Evolutionary conservation across 2,797 vertebrate species (phyloP).

Genomic region (Lepilemur septentrionalis): DNA sequence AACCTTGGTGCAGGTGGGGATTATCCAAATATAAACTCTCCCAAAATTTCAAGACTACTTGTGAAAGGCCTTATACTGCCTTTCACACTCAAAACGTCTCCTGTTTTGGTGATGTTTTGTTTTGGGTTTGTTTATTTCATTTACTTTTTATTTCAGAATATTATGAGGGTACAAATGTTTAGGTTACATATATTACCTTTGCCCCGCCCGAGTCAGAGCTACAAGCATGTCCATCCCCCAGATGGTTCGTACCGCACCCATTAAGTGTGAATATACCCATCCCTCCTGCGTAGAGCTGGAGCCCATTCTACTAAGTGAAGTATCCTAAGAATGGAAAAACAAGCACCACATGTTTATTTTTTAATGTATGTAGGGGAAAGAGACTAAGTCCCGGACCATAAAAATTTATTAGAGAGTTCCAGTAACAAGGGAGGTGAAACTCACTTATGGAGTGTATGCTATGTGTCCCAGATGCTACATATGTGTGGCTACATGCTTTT

Average conservation of each 20-base stretch:
- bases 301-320: too few relatives aligned
- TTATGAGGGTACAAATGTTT: too few relatives aligned
- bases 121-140: slow-evolving; percentile 32
- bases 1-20: neutral
- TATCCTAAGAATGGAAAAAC: too few relatives aligned
- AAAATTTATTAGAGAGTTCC: neutral
- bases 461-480: neutral
- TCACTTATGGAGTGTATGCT: neutral
- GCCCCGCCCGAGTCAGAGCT: too few relatives aligned
- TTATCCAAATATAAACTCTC: neutral
- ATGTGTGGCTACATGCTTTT: neutral
- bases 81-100: neutral
- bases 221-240: too few relatives aligned
- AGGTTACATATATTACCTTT: too few relatives aligned
- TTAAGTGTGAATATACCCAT: too few relatives aligned
- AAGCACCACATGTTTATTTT: neutral
- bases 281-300: too few relatives aligned
- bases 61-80: neutral
- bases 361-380: neutral
- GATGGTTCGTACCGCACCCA: too few relatives aligned
- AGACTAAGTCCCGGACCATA: neutral
- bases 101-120: neutral
- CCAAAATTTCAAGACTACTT: neutral
- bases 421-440: too few relatives aligned
- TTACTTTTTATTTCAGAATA: neutral